A percentile compares a stretch with the other conserved stretches of the same genome.
phyloP scores from a whole-genome alignment of 2,888 invertebrate genomes.

The Cosmorhoe ocellata region DNA sequence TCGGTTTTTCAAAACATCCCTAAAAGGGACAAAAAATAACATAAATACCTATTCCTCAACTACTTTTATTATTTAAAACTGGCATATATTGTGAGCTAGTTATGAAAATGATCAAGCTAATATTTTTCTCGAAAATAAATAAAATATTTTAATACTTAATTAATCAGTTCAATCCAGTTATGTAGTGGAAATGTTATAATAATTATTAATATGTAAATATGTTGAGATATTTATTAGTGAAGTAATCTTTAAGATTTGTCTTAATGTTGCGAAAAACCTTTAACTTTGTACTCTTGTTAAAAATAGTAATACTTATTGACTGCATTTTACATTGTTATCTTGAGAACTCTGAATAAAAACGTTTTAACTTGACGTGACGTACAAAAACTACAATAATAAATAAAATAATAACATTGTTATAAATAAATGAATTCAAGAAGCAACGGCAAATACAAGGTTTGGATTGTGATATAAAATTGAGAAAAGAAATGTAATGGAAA shows the following conservation, averaged over 20 bases:
- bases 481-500: conserved; percentile 8
- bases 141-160: conserved; percentile 12
- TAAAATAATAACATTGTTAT: background rate
- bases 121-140: conserved; percentile 1
- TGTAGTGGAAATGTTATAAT: conserved; percentile 41
- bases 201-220: conserved; percentile 55
- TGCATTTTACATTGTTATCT: no score
- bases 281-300: background rate
- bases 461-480: conserved; percentile 27
- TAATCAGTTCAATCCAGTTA: conserved; percentile 29
- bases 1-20: no score
- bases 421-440: background rate
- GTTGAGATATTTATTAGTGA: conserved; percentile 57
- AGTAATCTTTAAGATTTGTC: conserved; percentile 2
- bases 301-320: background rate
- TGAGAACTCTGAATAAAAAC: no score
- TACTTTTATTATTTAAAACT: no score
- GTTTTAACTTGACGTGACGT: background rate
- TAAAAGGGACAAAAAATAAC: no score
- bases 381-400: background rate
- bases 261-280: conserved; percentile 4
- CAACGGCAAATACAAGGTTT: conserved; percentile 5
- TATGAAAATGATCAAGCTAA: conserved; percentile 3
- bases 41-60: no score
- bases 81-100: no score